These are phyloP conservation scores for Mastacembelus armatus DNA, from an alignment of 2,797 vertebrate genomes.

Conservation along the genomic window DNA sequence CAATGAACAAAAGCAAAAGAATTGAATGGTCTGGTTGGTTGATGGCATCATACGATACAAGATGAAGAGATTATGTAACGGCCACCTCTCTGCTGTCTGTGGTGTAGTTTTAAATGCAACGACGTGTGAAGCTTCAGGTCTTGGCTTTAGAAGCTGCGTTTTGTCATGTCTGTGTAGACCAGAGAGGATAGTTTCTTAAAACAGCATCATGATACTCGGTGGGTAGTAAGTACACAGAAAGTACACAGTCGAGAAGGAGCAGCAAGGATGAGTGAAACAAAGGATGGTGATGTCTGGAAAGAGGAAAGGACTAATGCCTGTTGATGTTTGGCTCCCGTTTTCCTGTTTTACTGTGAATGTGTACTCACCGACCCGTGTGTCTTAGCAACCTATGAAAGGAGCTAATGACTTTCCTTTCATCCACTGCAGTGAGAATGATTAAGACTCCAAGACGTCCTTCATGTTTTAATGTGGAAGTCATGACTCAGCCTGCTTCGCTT, in stretches of 20 bases:
- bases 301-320: slow-evolving; percentile 7
- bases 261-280: slow-evolving; percentile 27
- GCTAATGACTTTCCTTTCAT: slow-evolving; percentile 57
- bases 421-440: slow-evolving; percentile 59
- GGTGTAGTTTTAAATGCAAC: not conserved
- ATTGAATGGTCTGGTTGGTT: not conserved
- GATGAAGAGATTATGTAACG: not conserved
- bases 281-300: slow-evolving; percentile 17
- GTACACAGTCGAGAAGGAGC: no score
- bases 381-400: slow-evolving; percentile 56
- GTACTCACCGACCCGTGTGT: slow-evolving; percentile 40
- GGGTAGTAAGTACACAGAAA: no score
- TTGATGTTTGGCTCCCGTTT: slow-evolving; percentile 42
- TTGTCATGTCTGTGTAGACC: not conserved
- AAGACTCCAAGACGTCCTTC: slow-evolving; percentile 43
- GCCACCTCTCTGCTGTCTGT: not conserved
- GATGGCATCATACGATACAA: not conserved
- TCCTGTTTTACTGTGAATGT: slow-evolving; percentile 58
- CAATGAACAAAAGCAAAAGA: no score
- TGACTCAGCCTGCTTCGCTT: slow-evolving; percentile 1
- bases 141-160: not conserved
- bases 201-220: no score
- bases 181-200: not conserved
- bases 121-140: not conserved
- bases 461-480: slow-evolving; percentile 27